These are phyloP conservation scores for Leptodactylus fuscus DNA, from an alignment of 2,113 vertebrate species.

Conservation along the genomic window DNA sequence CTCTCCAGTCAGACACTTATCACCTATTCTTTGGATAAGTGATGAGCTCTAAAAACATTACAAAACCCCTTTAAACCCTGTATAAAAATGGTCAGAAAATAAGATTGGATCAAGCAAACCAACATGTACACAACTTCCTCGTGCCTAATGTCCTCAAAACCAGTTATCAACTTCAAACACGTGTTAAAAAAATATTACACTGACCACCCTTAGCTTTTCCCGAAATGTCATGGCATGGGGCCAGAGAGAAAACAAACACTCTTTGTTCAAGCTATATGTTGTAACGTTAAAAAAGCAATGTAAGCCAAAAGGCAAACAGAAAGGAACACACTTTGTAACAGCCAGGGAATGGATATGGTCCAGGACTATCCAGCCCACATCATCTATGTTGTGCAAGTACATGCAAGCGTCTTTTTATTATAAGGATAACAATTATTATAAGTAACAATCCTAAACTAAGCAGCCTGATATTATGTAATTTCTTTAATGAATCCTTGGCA, in stretches of 20 bases:
- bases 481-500: no score
- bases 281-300: slow-evolving; percentile 23
- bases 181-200: not conserved
- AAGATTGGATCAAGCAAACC: not conserved
- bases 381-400: not conserved
- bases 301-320: slow-evolving; percentile 26
- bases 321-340: slow-evolving; percentile 27
- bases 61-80: no score
- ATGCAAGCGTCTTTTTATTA: not conserved
- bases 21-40: no score
- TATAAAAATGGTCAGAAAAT: not conserved
- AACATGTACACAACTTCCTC: not conserved
- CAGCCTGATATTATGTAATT: no score
- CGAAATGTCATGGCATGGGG: slow-evolving; percentile 17
- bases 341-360: not conserved
- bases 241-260: slow-evolving; percentile 36
- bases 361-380: not conserved
- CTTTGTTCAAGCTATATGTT: slow-evolving; percentile 36
- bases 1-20: no score
- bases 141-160: not conserved
- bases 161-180: slow-evolving; percentile 18
- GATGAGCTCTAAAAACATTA: no score
- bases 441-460: no score
- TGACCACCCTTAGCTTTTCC: slow-evolving; percentile 16
- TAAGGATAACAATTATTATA: no score